Base-by-base conservation (phyloP, 2,797 vertebrate species). In the Onychomys arenicola region DNA sequence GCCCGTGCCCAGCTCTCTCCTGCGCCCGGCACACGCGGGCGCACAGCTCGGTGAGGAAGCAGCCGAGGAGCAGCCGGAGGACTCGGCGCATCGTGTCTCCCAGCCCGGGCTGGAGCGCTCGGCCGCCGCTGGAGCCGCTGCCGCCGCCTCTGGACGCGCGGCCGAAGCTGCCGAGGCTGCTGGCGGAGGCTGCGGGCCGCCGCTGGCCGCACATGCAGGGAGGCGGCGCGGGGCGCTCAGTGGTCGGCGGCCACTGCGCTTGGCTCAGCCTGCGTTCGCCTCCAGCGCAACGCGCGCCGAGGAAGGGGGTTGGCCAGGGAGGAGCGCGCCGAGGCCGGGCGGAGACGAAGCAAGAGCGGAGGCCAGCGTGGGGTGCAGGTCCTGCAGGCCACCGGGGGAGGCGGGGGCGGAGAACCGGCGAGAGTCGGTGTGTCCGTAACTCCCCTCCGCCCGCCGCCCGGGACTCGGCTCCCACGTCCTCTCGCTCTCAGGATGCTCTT, bases 1-100 rank as follows among this genome's bases (percentile, higher is more conserved):
- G 97, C 96, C 97, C 96, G 90, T 99, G 99, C 75, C 99, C 99
- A 10, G 99, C 99, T 98, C 99, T 99, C 96, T 99, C 99, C 98
- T 99, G 99, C 92, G 99, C 99, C 98, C 99, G 99, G 98, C 99
- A 99, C 98, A 99, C 98, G 91, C 99, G 99, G 93, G 99, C 99
- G 98, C 99, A 99, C 97, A 99, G 99, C 99, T 99, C 99, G 97
- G 99, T 99, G 98, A 99, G 98, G 98, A 99, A 98, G 99, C 99
- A 99, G 98, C 99, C 99, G 92, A 99, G 96, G n/a, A 98, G 97
- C 98, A 99, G 97, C 78, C 98, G 98, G 81, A 98, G 94, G 90
- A 98, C 98, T 97, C 98, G 98, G 97, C 98, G 98, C 98, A 99
- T 99, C 88, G 94, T 98, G 98, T 98, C 98, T 97, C 98, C 97